Evolutionary conservation across 2,113 vertebrate genomes (phyloP).

Genomic region (Caranx ignobilis): DNA sequence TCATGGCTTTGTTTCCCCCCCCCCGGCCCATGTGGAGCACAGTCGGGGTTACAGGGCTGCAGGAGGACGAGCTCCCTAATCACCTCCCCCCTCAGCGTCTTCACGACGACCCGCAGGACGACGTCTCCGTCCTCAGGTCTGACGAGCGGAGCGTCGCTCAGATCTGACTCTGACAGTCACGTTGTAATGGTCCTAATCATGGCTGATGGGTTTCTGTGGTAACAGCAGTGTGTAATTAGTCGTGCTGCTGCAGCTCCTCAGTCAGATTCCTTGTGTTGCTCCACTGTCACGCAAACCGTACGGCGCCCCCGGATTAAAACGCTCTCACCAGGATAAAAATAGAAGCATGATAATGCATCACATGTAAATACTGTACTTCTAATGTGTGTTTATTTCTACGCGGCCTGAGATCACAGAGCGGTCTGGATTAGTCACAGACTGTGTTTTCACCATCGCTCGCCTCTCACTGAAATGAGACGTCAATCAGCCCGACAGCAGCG

Average conservation of each 20-base stretch:
- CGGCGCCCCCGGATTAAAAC: conserved; percentile 45
- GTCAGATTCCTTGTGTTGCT: conserved; percentile 26
- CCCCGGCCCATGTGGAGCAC: conserved; percentile 41
- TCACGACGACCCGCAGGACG: neutral
- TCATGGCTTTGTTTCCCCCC: conserved; percentile 61
- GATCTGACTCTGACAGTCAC: conserved; percentile 21
- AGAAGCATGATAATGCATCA: conserved; percentile 41
- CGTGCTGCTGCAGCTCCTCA: conserved; percentile 6
- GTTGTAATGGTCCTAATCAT: conserved; percentile 32
- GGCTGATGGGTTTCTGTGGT: neutral
- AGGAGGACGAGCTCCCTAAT: conserved; percentile 39
- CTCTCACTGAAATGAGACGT: conserved; percentile 51
- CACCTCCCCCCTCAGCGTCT: conserved; percentile 2
- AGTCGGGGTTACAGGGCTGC: conserved; percentile 6
- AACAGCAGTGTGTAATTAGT: conserved; percentile 31
- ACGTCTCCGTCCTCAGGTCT: neutral
- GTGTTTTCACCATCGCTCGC: neutral
- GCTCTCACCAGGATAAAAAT: conserved; percentile 57
- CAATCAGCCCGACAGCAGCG: conserved; percentile 38
- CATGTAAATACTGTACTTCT: conserved; percentile 41
- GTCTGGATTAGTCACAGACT: conserved; percentile 42
- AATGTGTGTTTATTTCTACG: conserved; percentile 29
- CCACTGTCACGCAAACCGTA: conserved; percentile 36
- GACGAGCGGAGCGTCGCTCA: neutral
- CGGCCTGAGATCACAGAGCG: conserved; percentile 29